These are phyloP conservation scores for Acanthococcus lagerstroemiae DNA, from an alignment of 2,888 invertebrate genomes.

Conservation along the genomic window DNA sequence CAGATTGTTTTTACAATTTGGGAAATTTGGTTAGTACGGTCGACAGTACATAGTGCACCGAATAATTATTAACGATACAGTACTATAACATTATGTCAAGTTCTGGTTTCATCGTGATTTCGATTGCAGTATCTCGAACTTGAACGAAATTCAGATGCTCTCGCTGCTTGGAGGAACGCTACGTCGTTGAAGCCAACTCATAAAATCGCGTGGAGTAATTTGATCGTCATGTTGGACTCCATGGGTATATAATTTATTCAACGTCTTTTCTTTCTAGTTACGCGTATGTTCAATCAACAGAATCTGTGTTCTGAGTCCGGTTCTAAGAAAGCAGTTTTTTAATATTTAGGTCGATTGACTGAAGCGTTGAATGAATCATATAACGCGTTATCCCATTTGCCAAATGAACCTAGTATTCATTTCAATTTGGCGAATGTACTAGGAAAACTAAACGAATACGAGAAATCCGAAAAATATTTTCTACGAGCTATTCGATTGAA, in stretches of 20 bases:
- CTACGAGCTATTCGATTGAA: slow-evolving; percentile 59
- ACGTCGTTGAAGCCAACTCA: slow-evolving; percentile 67
- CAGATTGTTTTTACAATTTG: slow-evolving; percentile 88
- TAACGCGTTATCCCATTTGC: slow-evolving; percentile 46
- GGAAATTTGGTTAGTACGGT: slow-evolving; percentile 73
- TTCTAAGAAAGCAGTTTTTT: no score
- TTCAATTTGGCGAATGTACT: slow-evolving; percentile 81
- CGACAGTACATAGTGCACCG: not conserved
- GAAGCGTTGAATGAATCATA: slow-evolving; percentile 17
- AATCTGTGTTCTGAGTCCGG: not conserved
- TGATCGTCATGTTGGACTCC: slow-evolving; percentile 55
- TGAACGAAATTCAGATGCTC: slow-evolving; percentile 60
- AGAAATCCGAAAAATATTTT: slow-evolving; percentile 73
- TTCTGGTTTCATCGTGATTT: slow-evolving; percentile 36
- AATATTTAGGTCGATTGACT: slow-evolving; percentile 15
- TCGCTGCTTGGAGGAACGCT: slow-evolving; percentile 72
- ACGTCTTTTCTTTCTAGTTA: not conserved
- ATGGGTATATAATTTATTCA: slow-evolving; percentile 34
- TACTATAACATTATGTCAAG: not conserved
- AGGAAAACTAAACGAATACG: slow-evolving; percentile 68
- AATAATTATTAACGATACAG: not conserved
- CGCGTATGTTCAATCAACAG: not conserved
- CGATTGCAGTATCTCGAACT: slow-evolving; percentile 71
- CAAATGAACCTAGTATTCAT: slow-evolving; percentile 64
- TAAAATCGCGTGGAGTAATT: slow-evolving; percentile 82